Evolutionary conservation across 2,113 vertebrate species (phyloP).

Genomic region (Rana temporaria): DNA sequence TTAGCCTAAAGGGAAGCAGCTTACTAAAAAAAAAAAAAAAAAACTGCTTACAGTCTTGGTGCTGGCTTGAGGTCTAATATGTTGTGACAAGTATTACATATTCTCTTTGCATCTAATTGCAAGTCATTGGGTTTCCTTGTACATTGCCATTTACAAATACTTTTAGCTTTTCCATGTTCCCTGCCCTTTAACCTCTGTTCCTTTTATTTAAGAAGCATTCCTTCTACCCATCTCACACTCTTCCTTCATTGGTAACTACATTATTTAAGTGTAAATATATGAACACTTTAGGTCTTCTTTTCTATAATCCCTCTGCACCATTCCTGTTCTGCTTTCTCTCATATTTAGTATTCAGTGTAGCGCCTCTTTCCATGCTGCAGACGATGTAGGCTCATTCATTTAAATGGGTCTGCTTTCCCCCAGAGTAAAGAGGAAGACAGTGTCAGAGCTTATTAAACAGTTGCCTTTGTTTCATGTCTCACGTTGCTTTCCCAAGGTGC

Average conservation of each 20-base stretch:
- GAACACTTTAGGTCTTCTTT: conserved; percentile 1
- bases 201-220: background rate
- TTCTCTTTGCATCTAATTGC: conserved; percentile 14
- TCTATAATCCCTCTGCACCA: background rate
- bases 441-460: conserved; percentile 41
- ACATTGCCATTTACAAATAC: background rate
- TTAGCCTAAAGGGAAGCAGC: conserved; percentile 29
- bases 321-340: background rate
- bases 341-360: conserved; percentile 36
- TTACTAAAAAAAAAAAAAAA: background rate
- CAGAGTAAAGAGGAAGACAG: conserved; percentile 22
- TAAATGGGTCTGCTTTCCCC: conserved; percentile 41
- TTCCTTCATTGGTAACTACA: background rate
- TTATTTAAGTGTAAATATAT: background rate
- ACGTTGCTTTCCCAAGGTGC: conserved; percentile 39
- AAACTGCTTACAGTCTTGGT: conserved; percentile 32
- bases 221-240: background rate
- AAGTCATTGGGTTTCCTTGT: conserved; percentile 12
- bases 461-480: conserved; percentile 33
- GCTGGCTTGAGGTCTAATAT: conserved; percentile 27
- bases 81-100: conserved; percentile 22
- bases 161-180: background rate
- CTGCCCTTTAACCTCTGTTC: background rate
- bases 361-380: conserved; percentile 24
- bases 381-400: conserved; percentile 26